Evolutionary conservation across 2,797 vertebrate species (phyloP).

Genomic region (Erpetoichthys calabaricus): DNA sequence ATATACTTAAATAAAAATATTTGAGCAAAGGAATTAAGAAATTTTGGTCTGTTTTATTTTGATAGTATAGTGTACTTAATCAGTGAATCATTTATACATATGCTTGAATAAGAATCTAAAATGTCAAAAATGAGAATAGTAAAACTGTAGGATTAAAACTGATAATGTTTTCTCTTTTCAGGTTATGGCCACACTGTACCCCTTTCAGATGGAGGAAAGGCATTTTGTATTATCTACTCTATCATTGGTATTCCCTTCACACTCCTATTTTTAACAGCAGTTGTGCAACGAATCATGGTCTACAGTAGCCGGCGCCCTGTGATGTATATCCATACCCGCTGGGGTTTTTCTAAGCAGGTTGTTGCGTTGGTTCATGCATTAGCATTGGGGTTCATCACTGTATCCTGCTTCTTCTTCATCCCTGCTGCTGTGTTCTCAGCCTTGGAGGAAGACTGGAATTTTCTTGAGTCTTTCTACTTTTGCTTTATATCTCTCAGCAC

Average conservation of each 20-base stretch:
- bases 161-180: conserved; percentile 23
- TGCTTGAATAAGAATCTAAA: too few species aligned
- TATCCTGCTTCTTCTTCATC: conserved; percentile 84
- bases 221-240: conserved; percentile 90
- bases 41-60: too few species aligned
- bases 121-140: too few species aligned
- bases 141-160: neutral
- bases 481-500: conserved; percentile 97
- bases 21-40: too few species aligned
- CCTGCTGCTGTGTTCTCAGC: conserved; percentile 80
- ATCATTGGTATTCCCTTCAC: conserved; percentile 93
- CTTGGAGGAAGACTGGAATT: conserved; percentile 92
- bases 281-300: conserved; percentile 86
- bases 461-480: conserved; percentile 94
- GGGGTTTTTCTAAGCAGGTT: conserved; percentile 77
- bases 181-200: conserved; percentile 94
- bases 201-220: conserved; percentile 85
- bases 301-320: conserved; percentile 72
- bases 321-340: conserved; percentile 70
- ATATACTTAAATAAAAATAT: too few species aligned
- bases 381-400: conserved; percentile 55
- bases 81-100: too few species aligned
- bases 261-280: conserved; percentile 86
- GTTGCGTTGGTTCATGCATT: conserved; percentile 73
- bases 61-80: too few species aligned